Evolutionary conservation across 2,888 invertebrate genomes (phyloP), one percentile per base, ranked within the genome.

Genomic region (Ceriagrion tenellum): DNA sequence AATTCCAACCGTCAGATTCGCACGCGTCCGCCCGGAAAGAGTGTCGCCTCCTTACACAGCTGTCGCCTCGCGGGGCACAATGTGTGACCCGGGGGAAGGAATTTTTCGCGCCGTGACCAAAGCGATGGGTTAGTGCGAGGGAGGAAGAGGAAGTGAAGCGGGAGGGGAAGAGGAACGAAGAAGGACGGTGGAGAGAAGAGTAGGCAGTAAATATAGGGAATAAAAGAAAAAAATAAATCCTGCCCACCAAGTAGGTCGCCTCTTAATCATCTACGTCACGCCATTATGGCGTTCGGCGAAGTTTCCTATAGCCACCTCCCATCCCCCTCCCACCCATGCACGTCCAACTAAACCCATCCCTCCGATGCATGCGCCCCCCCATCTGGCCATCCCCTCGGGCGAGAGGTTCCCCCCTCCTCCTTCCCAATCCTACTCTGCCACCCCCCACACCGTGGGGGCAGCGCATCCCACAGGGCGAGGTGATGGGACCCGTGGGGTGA

Each of bases 241-340:
- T 26, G 40, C 69, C 93, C 69, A 69, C 93, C 93, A 93, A 93
- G 93, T 93, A 93, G 93, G 93, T 93, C 93, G 93, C 23, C 74
- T 74, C 93, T 93, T 69, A 93, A 93, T 93, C 93, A 93, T 93
- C 93, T 74, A 63, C 91, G 91, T 91, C 91, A 91, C 91, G 91
- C 91, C 91, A 91, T 91, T 63, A 91, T 91, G 91, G 91, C 91
- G 91, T 91, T 91, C 91, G 63, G 93, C 63, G 93, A 93, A 93
- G 93, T 93, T 93, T 69, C 69, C 93, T 47, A 93, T 69, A 69
- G 93, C 63, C 93, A 63, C 91, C 91, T 91, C 59, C 59, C 59
- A 20, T n/a, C 40, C 35, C 35, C 81, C 35, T 69, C 26, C 13
- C 81, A 81, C n/a, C 69, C 69, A n/a, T 12, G n/a, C 59, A 59